Evolutionary conservation across 2,113 vertebrate species (phyloP).

Genomic region (Columba livia): DNA sequence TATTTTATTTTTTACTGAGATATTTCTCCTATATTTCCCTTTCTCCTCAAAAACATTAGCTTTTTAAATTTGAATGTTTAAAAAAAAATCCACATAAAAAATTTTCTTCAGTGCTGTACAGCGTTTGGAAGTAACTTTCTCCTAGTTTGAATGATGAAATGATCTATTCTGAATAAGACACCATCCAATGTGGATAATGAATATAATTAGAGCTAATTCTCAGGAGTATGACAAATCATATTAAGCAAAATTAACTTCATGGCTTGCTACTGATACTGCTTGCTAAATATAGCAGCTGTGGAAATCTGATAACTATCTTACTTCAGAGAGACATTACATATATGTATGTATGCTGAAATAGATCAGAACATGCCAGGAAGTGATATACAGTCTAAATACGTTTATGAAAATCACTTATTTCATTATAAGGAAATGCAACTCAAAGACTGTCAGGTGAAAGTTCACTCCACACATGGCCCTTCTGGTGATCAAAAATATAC

Average conservation of each 20-base stretch:
- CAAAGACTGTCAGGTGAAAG: neutral
- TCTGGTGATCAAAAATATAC: neutral
- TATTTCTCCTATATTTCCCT: neutral
- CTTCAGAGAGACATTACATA: neutral
- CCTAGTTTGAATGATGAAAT: neutral
- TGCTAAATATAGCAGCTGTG: neutral
- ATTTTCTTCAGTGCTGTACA: neutral
- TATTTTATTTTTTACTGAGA: neutral
- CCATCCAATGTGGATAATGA: slow-evolving; percentile 16
- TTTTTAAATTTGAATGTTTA: neutral
- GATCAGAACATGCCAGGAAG: neutral
- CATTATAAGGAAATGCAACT: neutral
- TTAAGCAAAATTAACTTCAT: slow-evolving; percentile 40
- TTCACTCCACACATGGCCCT: neutral
- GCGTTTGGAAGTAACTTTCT: neutral
- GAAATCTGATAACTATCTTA: neutral
- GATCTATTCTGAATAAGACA: slow-evolving; percentile 11
- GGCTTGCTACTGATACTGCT: neutral
- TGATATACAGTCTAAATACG: neutral
- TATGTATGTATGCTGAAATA: neutral
- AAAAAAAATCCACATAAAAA: neutral
- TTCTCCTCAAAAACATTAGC: neutral
- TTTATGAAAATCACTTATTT: neutral
- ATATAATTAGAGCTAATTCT: slow-evolving; percentile 47
- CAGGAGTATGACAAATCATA: slow-evolving; percentile 29